Evolutionary conservation across 2,888 invertebrate species (phyloP).

Genomic region (Drosophila nigricruria): DNA sequence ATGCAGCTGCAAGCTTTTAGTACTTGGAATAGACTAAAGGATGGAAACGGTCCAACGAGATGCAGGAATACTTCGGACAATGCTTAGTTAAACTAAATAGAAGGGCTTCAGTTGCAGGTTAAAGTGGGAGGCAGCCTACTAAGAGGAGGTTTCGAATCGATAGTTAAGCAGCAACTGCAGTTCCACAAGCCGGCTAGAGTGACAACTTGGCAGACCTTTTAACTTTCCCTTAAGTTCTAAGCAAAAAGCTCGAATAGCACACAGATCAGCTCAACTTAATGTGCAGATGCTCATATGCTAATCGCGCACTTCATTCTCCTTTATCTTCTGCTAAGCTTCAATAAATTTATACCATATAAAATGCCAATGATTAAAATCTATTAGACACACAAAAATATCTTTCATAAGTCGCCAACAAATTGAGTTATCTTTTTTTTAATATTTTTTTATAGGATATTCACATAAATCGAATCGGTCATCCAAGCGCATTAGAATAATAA

Average conservation of each 20-base stretch:
- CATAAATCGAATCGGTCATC: conserved; percentile 26
- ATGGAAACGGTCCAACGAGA: too few species aligned
- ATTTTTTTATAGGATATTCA: conserved; percentile 6
- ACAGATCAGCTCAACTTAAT: not conserved
- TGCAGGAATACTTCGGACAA: too few species aligned
- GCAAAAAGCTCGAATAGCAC: not conserved
- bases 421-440: conserved; percentile 19
- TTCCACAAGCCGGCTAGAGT: too few species aligned
- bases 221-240: too few species aligned
- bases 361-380: not conserved
- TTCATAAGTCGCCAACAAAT: conserved; percentile 11
- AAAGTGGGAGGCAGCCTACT: too few species aligned
- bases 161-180: too few species aligned
- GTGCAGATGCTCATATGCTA: not conserved
- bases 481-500: conserved; percentile 23
- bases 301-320: not conserved
- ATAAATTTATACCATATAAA: not conserved
- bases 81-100: too few species aligned
- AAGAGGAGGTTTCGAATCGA: too few species aligned
- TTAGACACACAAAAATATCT: not conserved
- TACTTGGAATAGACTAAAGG: too few species aligned
- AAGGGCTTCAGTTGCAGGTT: too few species aligned
- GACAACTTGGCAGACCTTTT: too few species aligned
- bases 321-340: not conserved
- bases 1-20: too few species aligned